phyloP scores from a whole-genome alignment of 2,113 vertebrate species.

The Oxyura jamaicensis region DNA sequence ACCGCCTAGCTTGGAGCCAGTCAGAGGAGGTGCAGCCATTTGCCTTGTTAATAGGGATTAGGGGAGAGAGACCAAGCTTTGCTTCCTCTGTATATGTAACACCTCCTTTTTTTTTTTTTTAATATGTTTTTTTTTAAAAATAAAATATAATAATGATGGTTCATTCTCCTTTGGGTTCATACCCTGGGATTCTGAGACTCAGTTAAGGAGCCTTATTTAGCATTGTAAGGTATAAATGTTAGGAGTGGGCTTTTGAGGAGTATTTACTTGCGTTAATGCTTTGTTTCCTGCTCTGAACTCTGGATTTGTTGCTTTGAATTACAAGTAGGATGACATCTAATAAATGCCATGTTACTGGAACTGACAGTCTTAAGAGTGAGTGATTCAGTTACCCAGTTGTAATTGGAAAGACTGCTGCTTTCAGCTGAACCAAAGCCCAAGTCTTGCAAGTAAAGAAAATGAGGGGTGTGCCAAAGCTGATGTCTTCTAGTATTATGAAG shows the following conservation, averaged over 20 bases:
- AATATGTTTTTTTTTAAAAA: too few relatives aligned
- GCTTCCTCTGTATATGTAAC: neutral
- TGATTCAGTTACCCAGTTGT: neutral
- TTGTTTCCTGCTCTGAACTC: neutral
- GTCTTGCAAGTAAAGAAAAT: neutral
- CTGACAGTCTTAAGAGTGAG: neutral
- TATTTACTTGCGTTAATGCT: neutral
- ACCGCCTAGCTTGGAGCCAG: neutral
- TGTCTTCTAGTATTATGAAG: neutral
- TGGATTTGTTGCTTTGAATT: neutral
- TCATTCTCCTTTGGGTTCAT: neutral
- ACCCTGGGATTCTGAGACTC: neutral
- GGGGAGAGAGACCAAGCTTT: neutral
- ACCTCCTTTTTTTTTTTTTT: neutral
- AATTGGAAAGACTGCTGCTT: neutral
- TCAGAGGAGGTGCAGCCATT: neutral
- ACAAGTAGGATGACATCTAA: neutral
- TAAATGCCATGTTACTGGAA: neutral
- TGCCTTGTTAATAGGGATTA: rapidly evolving
- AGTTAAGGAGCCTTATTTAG: neutral
- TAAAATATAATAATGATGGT: neutral
- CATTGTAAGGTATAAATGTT: neutral
- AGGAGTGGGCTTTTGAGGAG: neutral
- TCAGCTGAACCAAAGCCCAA: neutral
- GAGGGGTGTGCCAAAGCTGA: neutral